These are phyloP conservation scores for Chionoecetes opilio DNA, from an alignment of 1,140 invertebrate genomes.

Conservation along the genomic window DNA sequence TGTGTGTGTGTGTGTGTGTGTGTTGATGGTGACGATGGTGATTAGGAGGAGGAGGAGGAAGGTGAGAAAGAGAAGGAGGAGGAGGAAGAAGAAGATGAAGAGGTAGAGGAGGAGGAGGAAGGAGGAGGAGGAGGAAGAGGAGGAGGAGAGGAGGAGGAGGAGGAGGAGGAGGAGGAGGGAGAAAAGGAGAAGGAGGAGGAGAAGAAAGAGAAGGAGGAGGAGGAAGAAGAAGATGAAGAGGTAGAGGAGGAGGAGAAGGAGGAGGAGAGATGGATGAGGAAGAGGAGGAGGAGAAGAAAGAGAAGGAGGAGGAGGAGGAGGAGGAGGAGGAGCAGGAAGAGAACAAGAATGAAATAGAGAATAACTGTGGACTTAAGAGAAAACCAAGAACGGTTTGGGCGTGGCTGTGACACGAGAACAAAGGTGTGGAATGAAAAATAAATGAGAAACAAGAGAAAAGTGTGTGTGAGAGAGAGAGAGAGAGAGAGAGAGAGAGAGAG, in stretches of 20 bases:
- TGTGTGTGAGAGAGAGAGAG: not conserved
- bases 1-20: not conserved
- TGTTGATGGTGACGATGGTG: not conserved
- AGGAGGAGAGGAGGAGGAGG: not conserved
- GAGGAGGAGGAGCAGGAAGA: not conserved
- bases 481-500: conserved; percentile 21
- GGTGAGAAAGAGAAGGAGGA: not conserved
- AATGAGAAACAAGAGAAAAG: not conserved
- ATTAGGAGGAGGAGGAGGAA: not conserved
- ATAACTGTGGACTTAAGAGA: not conserved
- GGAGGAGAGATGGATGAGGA: too few species aligned
- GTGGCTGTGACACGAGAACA: not conserved
- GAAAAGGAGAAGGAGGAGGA: not conserved
- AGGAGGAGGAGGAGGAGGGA: not conserved
- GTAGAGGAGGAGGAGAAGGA: too few species aligned
- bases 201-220: too few species aligned
- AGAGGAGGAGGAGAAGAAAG: too few species aligned
- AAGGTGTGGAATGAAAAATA: not conserved
- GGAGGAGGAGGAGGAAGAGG: too few species aligned
- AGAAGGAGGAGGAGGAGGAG: too few species aligned
- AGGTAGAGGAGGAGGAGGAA: not conserved
- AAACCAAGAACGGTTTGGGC: not conserved
- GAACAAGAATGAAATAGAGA: not conserved
- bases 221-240: too few species aligned
- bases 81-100: not conserved